Evolutionary conservation across 2,797 vertebrate genomes (phyloP).

Genomic region (Protosalanx chinensis): DNA sequence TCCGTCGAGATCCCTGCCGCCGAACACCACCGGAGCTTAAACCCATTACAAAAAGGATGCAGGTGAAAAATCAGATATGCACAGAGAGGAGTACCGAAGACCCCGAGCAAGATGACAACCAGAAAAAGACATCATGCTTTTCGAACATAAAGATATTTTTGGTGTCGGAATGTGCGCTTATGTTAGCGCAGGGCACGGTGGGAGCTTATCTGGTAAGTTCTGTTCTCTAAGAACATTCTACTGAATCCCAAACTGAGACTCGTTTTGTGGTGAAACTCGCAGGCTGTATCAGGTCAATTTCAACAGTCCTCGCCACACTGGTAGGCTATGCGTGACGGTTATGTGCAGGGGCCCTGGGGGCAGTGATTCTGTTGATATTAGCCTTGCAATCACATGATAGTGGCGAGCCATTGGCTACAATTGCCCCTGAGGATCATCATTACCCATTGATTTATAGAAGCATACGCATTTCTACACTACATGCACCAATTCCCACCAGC

Average conservation of each 20-base stretch:
- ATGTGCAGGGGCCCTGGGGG: neutral
- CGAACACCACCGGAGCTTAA: slow-evolving; percentile 63
- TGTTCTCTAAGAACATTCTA: neutral
- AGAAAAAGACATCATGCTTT: slow-evolving; percentile 83
- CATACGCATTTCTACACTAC: slow-evolving; percentile 47
- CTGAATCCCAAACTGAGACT: neutral
- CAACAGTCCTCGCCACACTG: neutral
- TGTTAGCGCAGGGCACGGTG: slow-evolving; percentile 88
- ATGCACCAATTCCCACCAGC: slow-evolving; percentile 43
- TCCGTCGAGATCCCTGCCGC: slow-evolving; percentile 57
- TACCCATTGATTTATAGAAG: slow-evolving; percentile 50
- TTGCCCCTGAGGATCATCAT: slow-evolving; percentile 17
- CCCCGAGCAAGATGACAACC: slow-evolving; percentile 78
- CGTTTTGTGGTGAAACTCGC: neutral
- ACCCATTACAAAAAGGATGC: slow-evolving; percentile 67
- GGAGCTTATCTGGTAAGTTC: slow-evolving; percentile 87
- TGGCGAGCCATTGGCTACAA: neutral
- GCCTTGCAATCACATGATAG: slow-evolving; percentile 29
- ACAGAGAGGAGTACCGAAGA: slow-evolving; percentile 75
- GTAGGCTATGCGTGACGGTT: neutral
- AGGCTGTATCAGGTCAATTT: slow-evolving; percentile 26
- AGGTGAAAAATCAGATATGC: slow-evolving; percentile 77
- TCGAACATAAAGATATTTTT: slow-evolving; percentile 90
- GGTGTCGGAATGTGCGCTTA: slow-evolving; percentile 89
- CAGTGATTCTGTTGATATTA: slow-evolving; percentile 1